Base-by-base conservation (phyloP, 2,888 invertebrate genomes). In the Gymnoscelis rufifasciata region DNA sequence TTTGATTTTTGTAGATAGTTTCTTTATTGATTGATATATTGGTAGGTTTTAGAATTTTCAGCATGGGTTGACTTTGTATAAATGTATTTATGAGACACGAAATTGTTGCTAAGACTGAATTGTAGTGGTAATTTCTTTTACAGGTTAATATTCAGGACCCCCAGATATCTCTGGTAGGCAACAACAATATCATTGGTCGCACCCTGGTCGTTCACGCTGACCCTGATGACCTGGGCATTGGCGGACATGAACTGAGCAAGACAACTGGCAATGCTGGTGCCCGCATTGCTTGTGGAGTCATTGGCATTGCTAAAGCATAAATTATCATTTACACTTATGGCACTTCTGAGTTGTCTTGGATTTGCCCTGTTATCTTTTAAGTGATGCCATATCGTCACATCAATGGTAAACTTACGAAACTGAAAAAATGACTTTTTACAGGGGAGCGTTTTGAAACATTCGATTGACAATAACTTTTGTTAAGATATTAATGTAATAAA, bases 191-290 rank as follows among this genome's bases (percentile, higher is more conserved):
- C 66, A 78, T 97, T 40, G 97, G 97, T 1, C 93, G 96, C 68
- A 94, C 95, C 3, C 80, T 96, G 58, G 96, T 96, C 35, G 95
- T 98, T 5, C 98, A 98, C 77, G 97, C 95, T 30, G 97, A 97
- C 83, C 91, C 92, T 0, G 98, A 98, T 84, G 98, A 98, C 82
- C 87, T 98, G 49, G 98, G 98, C n/a, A 82, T 92, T 53, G 97
- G 97, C 23, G 97, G 97, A 0, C 95, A 97, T 68, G 97, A 97
- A 71, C 88, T 97, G 56, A 97, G 97, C 89, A 94, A 94, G 84
- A 93, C 94, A 3, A 98, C 98, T 8, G 98, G 98, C 45, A 97
- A 98, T 80, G 97, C 98, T 41, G 98, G 98, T 1, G 95, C 92
- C 11, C 93, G 98, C 58, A 87, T 95, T 55, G 96, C 95, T 29